phyloP scores from a whole-genome alignment of 2,888 invertebrate species.

The Agrotis exclamationis region DNA sequence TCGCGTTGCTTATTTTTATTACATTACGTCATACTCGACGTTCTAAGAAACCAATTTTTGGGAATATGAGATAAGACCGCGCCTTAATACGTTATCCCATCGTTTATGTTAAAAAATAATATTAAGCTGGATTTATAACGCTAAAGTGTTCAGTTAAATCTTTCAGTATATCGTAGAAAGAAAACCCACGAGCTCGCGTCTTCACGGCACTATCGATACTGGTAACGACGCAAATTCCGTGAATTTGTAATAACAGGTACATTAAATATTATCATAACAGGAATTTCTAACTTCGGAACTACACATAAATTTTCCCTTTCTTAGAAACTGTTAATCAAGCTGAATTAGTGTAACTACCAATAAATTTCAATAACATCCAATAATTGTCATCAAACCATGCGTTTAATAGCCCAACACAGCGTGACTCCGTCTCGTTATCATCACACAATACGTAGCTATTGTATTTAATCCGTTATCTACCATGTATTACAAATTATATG shows the following conservation, averaged over 20 bases:
- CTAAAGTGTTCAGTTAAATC: conserved; percentile 33
- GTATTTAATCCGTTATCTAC: conserved; percentile 35
- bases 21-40: too few species aligned
- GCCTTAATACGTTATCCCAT: conserved; percentile 35
- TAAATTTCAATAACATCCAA: conserved; percentile 14
- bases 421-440: conserved; percentile 50
- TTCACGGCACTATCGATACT: conserved; percentile 68
- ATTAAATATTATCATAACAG: neutral
- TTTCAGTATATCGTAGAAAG: conserved; percentile 41
- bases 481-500: conserved; percentile 39
- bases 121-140: conserved; percentile 36
- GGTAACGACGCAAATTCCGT: conserved; percentile 70
- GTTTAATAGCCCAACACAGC: neutral
- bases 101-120: conserved; percentile 40
- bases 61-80: too few species aligned
- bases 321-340: neutral
- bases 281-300: too few species aligned
- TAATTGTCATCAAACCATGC: conserved; percentile 10
- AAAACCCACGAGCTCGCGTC: conserved; percentile 33
- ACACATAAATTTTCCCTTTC: neutral
- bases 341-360: conserved; percentile 29
- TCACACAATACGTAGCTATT: conserved; percentile 58
- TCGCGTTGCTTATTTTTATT: too few species aligned
- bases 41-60: too few species aligned
- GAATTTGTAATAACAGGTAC: conserved; percentile 15